Conservation (phyloP, 2,888 invertebrate genomes). For the Thereva unica region DNA sequence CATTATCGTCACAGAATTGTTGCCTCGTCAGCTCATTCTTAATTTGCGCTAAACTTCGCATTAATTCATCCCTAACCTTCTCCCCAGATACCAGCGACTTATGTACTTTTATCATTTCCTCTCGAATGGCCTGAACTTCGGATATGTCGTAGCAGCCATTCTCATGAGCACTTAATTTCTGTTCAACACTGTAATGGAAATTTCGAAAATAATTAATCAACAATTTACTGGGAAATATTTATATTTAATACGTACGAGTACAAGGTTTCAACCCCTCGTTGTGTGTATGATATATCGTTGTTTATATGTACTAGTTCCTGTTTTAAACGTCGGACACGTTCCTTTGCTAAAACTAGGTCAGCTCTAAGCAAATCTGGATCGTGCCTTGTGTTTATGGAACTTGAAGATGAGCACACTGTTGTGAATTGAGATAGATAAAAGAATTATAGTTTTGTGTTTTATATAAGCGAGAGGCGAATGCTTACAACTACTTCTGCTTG, state of each 20-base stretch:
- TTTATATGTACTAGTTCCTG: conserved; percentile 89
- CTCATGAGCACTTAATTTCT: conserved; percentile 82
- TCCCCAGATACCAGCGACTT: conserved; percentile 88
- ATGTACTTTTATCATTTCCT: conserved; percentile 90
- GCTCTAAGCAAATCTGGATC: conserved; percentile 92
- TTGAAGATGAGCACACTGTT: conserved; percentile 84
- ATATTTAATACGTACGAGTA: conserved; percentile 58
- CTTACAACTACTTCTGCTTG: conserved; percentile 91
- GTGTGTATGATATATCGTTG: conserved; percentile 88
- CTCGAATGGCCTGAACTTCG: conserved; percentile 95
- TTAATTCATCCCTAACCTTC: conserved; percentile 90
- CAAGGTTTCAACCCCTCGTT: conserved; percentile 89
- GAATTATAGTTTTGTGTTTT: background rate
- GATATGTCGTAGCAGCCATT: conserved; percentile 88
- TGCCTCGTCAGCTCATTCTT: conserved; percentile 90
- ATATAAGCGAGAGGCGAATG: background rate
- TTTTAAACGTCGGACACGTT: conserved; percentile 84
- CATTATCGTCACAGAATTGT: conserved; percentile 81
- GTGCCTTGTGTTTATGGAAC: conserved; percentile 87
- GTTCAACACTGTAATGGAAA: conserved; percentile 72
- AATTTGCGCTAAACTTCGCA: conserved; percentile 90
- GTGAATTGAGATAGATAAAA: conserved; percentile 44
- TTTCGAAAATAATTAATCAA: background rate
- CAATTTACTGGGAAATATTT: background rate
- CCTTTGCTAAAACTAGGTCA: conserved; percentile 87